phyloP scores from a whole-genome alignment of 2,888 invertebrate genomes.

The Eugnorisma glareosa region DNA sequence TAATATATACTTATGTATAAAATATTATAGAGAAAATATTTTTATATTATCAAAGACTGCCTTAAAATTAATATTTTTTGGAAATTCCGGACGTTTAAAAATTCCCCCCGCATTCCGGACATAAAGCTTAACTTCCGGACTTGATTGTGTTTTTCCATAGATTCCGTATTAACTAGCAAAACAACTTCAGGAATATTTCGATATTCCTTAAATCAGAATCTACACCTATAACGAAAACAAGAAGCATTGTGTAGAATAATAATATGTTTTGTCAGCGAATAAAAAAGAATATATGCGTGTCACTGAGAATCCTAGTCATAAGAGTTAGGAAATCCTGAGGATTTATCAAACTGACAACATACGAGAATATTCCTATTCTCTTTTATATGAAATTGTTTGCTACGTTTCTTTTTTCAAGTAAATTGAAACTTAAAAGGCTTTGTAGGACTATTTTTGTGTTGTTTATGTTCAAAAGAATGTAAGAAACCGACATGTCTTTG shows the following conservation, averaged over 20 bases:
- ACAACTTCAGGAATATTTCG: not conserved
- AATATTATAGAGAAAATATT: too few relatives aligned
- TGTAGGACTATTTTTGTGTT: not conserved
- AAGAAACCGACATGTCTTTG: not conserved
- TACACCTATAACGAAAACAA: slow-evolving; percentile 9
- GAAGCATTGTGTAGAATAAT: not conserved
- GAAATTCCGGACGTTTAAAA: too few relatives aligned
- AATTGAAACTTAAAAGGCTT: not conserved
- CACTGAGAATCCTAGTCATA: slow-evolving; percentile 46
- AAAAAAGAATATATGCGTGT: slow-evolving; percentile 29
- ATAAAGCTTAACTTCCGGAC: too few relatives aligned
- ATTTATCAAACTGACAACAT: slow-evolving; percentile 42
- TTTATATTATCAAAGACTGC: too few relatives aligned
- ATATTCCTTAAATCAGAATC: slow-evolving; percentile 3
- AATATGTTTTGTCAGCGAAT: slow-evolving; percentile 7
- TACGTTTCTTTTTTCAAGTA: not conserved
- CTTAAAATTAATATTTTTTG: too few relatives aligned
- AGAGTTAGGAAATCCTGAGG: slow-evolving; percentile 49
- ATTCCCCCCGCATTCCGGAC: too few relatives aligned
- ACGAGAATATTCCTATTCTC: not conserved
- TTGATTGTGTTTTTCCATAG: not conserved
- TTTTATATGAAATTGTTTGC: not conserved
- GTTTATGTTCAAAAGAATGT: not conserved
- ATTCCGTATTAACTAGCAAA: not conserved
- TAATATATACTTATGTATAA: too few relatives aligned